Evolutionary conservation across 2,888 invertebrate genomes (phyloP).

Genomic region (Chrysina gloriosa): DNA sequence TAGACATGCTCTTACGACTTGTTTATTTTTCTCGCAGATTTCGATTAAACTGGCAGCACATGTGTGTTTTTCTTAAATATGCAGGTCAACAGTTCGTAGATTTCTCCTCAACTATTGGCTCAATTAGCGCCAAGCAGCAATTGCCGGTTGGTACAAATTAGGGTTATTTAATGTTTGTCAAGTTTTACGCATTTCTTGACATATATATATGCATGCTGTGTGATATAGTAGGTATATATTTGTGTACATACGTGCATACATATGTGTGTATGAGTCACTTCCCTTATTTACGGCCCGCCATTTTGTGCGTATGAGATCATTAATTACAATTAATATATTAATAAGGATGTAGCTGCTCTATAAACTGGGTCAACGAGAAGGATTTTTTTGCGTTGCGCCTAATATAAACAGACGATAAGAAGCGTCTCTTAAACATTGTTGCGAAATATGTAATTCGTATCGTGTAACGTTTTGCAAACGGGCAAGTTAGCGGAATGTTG

Average conservation of each 20-base stretch:
- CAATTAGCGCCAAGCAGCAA: constrained; percentile 9
- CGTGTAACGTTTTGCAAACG: too few species aligned
- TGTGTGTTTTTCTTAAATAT: constrained; percentile 9
- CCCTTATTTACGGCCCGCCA: constrained; percentile 9
- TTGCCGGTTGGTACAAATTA: constrained; percentile 24
- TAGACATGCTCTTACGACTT: too few species aligned
- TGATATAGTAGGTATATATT: too few species aligned
- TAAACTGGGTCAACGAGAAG: constrained; percentile 7
- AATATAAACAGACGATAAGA: constrained; percentile 7
- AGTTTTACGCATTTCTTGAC: neutral
- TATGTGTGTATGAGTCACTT: neutral
- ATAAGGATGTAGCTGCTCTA: constrained; percentile 24
- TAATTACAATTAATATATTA: constrained; percentile 17
- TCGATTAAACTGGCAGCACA: neutral
- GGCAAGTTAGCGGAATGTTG: too few species aligned
- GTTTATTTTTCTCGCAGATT: neutral
- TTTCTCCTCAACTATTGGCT: constrained; percentile 24
- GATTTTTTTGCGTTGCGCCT: constrained; percentile 1
- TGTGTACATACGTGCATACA: neutral
- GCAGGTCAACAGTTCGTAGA: constrained; percentile 27
- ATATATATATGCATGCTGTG: too few species aligned
- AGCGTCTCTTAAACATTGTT: too few species aligned
- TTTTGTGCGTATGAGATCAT: constrained; percentile 10
- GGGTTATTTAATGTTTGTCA: constrained; percentile 27
- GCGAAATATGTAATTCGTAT: too few species aligned